phyloP scores from a whole-genome alignment of 2,888 invertebrate species.

The Caenorhabditis sp. region DNA sequence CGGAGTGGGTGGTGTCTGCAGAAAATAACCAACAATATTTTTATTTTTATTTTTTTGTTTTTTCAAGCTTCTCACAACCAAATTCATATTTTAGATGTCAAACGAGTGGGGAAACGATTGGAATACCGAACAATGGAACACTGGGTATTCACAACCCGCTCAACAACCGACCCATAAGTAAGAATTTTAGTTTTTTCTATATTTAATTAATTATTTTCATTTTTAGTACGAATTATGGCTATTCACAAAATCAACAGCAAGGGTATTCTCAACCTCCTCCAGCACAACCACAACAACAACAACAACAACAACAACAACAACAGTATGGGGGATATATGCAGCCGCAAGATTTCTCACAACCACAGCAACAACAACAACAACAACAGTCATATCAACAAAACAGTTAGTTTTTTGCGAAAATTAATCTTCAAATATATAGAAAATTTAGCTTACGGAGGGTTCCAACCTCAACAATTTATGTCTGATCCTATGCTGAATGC shows the following conservation, averaged over 20 bases:
- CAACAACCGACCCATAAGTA: slow-evolving; percentile 11
- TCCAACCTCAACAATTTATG: slow-evolving; percentile 53
- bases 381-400: background rate
- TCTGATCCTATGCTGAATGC: slow-evolving; percentile 56
- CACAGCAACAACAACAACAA: slow-evolving; percentile 15
- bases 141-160: slow-evolving; percentile 33
- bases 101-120: slow-evolving; percentile 58
- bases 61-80: slow-evolving; percentile 1
- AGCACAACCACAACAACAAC: slow-evolving; percentile 17
- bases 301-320: slow-evolving; percentile 22
- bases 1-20: slow-evolving; percentile 21
- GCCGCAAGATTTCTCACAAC: background rate
- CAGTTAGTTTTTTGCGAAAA: slow-evolving; percentile 2
- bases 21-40: background rate
- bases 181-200: slow-evolving; percentile 4
- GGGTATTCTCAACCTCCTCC: slow-evolving; percentile 3
- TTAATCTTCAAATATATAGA: background rate
- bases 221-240: slow-evolving; percentile 8
- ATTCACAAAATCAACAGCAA: slow-evolving; percentile 14
- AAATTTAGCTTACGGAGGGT: slow-evolving; percentile 31
- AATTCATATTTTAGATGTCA: slow-evolving; percentile 44
- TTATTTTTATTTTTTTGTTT: slow-evolving; percentile 6
- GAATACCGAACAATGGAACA: slow-evolving; percentile 48
- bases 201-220: background rate
- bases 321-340: background rate